Percentiles rank a stretch among this genome's conserved stretches.
These are phyloP conservation scores for Picathartes gymnocephalus DNA, from an alignment of 2,113 vertebrate genomes.

Conservation along the genomic window DNA sequence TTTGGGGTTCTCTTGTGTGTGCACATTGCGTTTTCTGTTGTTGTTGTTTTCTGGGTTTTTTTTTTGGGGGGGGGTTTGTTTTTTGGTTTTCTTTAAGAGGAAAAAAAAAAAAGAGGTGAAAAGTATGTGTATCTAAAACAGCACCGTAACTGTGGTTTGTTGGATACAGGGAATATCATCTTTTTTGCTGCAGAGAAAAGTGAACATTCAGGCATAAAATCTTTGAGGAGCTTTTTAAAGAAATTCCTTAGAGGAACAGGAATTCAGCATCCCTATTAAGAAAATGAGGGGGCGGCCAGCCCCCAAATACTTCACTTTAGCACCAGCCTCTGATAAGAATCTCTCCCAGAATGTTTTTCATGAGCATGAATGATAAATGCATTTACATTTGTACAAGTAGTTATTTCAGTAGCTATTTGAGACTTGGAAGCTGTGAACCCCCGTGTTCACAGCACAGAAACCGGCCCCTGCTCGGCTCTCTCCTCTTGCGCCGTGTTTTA, in stretches of 20 bases:
- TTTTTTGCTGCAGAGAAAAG: neutral
- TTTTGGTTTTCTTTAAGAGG: neutral
- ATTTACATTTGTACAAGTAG: neutral
- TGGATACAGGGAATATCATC: neutral
- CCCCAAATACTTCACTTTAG: neutral
- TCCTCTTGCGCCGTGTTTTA: accelerated
- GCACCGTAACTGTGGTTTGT: accelerated
- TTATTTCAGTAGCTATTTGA: neutral
- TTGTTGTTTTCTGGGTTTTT: too few species aligned
- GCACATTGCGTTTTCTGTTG: neutral
- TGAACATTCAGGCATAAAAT: neutral
- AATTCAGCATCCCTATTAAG: neutral
- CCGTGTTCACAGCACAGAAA: neutral
- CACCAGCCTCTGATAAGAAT: neutral
- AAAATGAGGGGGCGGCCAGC: accelerated
- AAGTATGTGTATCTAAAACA: neutral
- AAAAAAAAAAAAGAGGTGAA: neutral
- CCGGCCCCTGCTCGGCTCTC: neutral
- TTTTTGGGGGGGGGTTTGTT: neutral
- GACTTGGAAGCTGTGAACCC: accelerated
- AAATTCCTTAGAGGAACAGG: neutral
- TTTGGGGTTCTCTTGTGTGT: too few species aligned
- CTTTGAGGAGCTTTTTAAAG: neutral
- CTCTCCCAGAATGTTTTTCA: neutral
- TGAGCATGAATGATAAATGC: accelerated